Evolutionary conservation across 2,888 invertebrate species (phyloP).

Genomic region (Eupithecia dodoneata): DNA sequence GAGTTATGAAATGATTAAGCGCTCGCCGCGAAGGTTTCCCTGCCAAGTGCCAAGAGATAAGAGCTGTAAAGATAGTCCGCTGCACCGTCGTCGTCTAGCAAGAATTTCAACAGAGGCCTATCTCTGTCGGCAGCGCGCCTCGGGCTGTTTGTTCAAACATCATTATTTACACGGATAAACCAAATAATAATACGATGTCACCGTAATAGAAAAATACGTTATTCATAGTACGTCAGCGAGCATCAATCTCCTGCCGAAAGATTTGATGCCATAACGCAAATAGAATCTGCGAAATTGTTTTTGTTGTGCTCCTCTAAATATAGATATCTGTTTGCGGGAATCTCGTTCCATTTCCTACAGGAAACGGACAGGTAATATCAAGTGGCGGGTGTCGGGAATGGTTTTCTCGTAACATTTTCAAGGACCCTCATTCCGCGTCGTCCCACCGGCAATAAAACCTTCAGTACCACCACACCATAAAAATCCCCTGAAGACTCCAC

Average conservation of each 20-base stretch:
- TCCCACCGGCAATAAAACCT: slow-evolving; percentile 71
- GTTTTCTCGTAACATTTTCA: slow-evolving; percentile 60
- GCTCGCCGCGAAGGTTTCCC: slow-evolving; percentile 47
- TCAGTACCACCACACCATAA: slow-evolving; percentile 70
- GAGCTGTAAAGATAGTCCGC: slow-evolving; percentile 52
- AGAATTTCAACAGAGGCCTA: slow-evolving; percentile 53
- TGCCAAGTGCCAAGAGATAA: slow-evolving; percentile 64
- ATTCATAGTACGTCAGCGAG: slow-evolving; percentile 66
- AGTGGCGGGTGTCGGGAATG: slow-evolving; percentile 58
- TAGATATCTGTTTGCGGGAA: slow-evolving; percentile 47
- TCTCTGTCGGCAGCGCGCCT: slow-evolving; percentile 46
- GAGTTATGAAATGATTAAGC: slow-evolving; percentile 56
- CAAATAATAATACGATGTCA: slow-evolving; percentile 57
- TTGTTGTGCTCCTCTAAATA: slow-evolving; percentile 45
- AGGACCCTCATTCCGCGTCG: slow-evolving; percentile 63
- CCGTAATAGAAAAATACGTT: slow-evolving; percentile 69
- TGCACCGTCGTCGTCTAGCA: slow-evolving; percentile 52
- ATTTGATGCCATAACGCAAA: slow-evolving; percentile 62
- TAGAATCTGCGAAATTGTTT: slow-evolving; percentile 51
- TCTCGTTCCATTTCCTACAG: slow-evolving; percentile 51
- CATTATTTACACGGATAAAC: slow-evolving; percentile 52
- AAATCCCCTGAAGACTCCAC: slow-evolving; percentile 65
- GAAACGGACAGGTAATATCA: slow-evolving; percentile 55
- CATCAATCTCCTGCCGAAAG: slow-evolving; percentile 60
- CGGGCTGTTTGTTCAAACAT: slow-evolving; percentile 48